These are phyloP conservation scores for Trachelus iudaicus DNA, from an alignment of 2,888 invertebrate species.

Conservation along the genomic window DNA sequence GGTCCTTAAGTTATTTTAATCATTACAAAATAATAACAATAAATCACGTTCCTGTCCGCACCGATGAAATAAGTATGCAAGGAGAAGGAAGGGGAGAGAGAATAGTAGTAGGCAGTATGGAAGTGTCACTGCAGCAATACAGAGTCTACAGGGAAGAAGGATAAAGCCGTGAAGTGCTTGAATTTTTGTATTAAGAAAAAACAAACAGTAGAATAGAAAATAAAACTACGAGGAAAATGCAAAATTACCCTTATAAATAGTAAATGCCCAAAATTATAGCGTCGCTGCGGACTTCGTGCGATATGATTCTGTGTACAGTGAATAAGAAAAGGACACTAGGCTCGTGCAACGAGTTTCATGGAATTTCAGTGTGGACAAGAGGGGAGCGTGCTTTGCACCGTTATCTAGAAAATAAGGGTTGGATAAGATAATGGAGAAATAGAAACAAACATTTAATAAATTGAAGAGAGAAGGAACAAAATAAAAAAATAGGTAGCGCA, in stretches of 20 bases:
- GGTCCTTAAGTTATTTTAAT: neutral
- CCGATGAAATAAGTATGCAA: neutral
- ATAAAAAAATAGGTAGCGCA: slow-evolving; percentile 20
- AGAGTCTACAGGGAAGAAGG: neutral
- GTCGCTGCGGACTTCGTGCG: neutral
- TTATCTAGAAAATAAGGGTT: neutral
- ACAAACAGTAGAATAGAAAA: neutral
- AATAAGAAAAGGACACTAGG: neutral
- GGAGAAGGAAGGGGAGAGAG: neutral
- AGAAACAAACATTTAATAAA: neutral
- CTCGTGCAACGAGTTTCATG: neutral
- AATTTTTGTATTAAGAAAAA: neutral
- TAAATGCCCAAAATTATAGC: neutral
- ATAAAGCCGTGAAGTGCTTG: neutral
- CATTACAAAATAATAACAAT: neutral
- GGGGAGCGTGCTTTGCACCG: neutral
- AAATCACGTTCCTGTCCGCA: neutral
- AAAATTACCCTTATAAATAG: neutral
- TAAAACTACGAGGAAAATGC: neutral
- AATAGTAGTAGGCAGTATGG: neutral
- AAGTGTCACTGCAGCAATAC: neutral
- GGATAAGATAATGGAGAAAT: neutral
- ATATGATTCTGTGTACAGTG: neutral
- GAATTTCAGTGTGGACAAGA: neutral
- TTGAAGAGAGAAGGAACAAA: neutral